Base-by-base conservation (phyloP, 2,888 invertebrate species). In the Bhutanitis thaidina region DNA sequence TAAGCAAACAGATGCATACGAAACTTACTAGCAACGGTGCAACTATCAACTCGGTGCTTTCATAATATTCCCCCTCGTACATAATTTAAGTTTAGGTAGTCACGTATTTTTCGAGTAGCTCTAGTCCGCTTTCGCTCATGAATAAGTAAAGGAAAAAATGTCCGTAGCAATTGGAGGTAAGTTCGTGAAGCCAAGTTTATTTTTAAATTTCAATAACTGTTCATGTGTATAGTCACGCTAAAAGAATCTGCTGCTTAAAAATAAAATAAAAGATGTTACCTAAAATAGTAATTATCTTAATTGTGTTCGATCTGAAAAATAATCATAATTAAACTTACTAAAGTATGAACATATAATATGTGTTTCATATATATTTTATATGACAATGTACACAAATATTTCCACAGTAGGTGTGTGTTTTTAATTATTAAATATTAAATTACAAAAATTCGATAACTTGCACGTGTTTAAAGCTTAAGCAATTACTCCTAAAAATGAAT, bases 61-160 rank as follows among this genome's bases (percentile, higher is more conserved):
- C 64, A 58, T 65, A 59, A 64, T 61, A 60, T 60, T 65, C 64
- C 37, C 40, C 34, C 64, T 66, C 67, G 74, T 86, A 74, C 71
- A 82, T 78, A 78, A 85, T 85, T 81, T 75, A 85, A 64, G 59
- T 66, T 70, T 66, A 74, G 71, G 72, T 73, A 74, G 83, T 82
- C 84, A 84, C 84, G 84, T 86, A 82, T 79, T 79, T 81, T 84
- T 80, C 80, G 70, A 78, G 80, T 74, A 73, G 76, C 78, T 77
- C 63, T 70, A 74, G 77, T 71, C 71, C 77, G 74, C 79, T 81
- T 83, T 81, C 67, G 68, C 71, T 74, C 78, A 76, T 86, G 82
- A 85, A 86, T 86, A 85, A 85, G 69, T 84, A 75, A 86, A 71
- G 65, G 62, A 70, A 71, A 70, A 80, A 81, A 80, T 77, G 80